A percentile compares a stretch with the other conserved stretches of the same genome.
These are phyloP conservation scores for Raja brachyura DNA, from an alignment of 2,113 vertebrate genomes.

Conservation along the genomic window DNA sequence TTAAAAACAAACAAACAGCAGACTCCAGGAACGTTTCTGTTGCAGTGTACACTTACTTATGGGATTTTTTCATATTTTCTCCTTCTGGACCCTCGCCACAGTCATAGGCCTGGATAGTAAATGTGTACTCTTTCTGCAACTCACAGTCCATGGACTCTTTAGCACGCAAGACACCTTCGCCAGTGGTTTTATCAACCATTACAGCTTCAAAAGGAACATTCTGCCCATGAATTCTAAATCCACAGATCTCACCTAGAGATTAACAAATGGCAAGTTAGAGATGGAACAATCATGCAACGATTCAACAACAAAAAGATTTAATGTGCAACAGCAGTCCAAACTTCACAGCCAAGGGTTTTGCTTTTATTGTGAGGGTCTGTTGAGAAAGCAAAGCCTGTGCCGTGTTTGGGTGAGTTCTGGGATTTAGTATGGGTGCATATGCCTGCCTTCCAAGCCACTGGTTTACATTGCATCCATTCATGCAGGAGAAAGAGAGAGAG, in stretches of 20 bases:
- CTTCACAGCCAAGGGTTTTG: slow-evolving; percentile 76
- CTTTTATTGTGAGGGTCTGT: slow-evolving; percentile 71
- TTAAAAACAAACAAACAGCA: background rate
- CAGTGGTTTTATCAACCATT: slow-evolving; percentile 93
- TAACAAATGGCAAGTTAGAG: slow-evolving; percentile 42
- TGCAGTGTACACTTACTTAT: slow-evolving; percentile 73
- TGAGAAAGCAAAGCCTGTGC: slow-evolving; percentile 77
- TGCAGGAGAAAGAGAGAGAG: slow-evolving; percentile 79
- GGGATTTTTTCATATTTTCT: slow-evolving; percentile 81
- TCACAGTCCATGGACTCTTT: slow-evolving; percentile 93
- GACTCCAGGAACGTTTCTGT: background rate
- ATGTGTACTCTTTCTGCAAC: slow-evolving; percentile 91
- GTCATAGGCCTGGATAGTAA: slow-evolving; percentile 93
- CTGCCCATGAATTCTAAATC: slow-evolving; percentile 93
- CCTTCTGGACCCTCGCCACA: slow-evolving; percentile 89
- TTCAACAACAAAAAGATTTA: slow-evolving; percentile 45
- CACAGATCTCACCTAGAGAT: slow-evolving; percentile 88
- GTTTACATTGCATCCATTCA: slow-evolving; percentile 94
- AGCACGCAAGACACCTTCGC: slow-evolving; percentile 83
- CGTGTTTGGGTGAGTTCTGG: slow-evolving; percentile 69
- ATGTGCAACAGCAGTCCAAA: slow-evolving; percentile 55
- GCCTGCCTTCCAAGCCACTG: slow-evolving; percentile 84
- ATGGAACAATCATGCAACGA: background rate
- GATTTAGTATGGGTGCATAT: slow-evolving; percentile 68
- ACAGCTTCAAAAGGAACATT: slow-evolving; percentile 93